Evolutionary conservation across 2,797 vertebrate genomes (phyloP).

Genomic region (Lepilemur septentrionalis): DNA sequence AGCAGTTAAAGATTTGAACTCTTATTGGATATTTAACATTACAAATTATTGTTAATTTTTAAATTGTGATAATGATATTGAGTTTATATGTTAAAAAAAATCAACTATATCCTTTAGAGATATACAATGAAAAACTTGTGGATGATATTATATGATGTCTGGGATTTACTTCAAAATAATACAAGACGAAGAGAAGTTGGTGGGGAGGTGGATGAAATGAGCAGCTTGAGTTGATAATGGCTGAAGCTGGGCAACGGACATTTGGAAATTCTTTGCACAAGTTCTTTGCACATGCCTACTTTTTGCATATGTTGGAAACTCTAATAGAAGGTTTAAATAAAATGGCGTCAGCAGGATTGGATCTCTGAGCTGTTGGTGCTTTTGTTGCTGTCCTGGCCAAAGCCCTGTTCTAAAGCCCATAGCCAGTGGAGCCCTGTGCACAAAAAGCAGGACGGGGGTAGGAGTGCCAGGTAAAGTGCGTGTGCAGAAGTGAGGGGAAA

Average conservation of each 20-base stretch:
- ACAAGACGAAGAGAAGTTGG: neutral
- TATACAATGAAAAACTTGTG: neutral
- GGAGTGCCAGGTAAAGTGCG: neutral
- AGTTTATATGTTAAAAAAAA: neutral
- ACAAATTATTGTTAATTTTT: neutral
- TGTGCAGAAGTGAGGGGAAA: neutral
- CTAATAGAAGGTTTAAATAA: neutral
- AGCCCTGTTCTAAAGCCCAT: neutral
- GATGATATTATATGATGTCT: neutral
- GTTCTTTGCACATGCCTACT: neutral
- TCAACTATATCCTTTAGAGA: neutral
- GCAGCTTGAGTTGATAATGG: neutral
- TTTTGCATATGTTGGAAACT: neutral
- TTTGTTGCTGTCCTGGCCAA: neutral
- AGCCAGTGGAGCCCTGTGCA: neutral
- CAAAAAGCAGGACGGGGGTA: neutral
- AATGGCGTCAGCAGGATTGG: neutral
- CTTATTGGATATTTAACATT: neutral
- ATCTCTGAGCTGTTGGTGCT: neutral
- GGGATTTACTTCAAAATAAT: constrained; percentile 8
- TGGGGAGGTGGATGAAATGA: neutral
- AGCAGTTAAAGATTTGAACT: neutral
- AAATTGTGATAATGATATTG: neutral
- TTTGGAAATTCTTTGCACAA: neutral
- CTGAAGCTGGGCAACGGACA: neutral